Conservation (phyloP, 2,888 invertebrate species). For the Dasypogon diadema region DNA sequence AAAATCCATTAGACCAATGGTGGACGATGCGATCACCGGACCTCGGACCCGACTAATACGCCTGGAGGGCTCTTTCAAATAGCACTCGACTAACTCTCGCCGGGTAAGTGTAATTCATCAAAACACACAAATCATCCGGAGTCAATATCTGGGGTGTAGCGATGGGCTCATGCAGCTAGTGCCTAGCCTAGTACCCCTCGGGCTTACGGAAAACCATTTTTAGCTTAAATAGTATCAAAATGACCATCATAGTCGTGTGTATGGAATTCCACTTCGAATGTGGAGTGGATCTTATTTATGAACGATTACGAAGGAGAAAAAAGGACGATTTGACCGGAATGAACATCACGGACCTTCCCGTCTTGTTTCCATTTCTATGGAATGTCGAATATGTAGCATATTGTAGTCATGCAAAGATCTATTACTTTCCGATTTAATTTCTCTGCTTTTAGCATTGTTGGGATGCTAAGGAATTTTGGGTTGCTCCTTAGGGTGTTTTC, state of each 20-base stretch:
- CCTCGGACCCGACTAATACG: not conserved
- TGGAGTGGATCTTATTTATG: conserved; percentile 35
- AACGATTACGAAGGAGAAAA: conserved; percentile 19
- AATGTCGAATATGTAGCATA: conserved; percentile 44
- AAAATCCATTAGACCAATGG: conserved; percentile 51
- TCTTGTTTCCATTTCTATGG: conserved; percentile 33
- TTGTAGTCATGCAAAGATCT: conserved; percentile 40
- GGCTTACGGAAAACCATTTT: conserved; percentile 18
- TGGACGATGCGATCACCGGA: conserved; percentile 22
- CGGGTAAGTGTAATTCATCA: conserved; percentile 52
- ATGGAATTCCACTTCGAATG: conserved; percentile 1
- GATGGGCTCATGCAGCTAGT: not conserved
- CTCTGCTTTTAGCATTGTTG: conserved; percentile 17
- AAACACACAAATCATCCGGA: conserved; percentile 52
- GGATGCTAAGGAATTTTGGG: not conserved
- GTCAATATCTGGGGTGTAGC: conserved; percentile 49
- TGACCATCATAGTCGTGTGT: conserved; percentile 33
- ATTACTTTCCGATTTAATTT: conserved; percentile 46
- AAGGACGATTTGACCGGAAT: not conserved
- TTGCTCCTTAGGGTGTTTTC: no score
- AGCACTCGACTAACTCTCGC: not conserved
- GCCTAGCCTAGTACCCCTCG: not conserved
- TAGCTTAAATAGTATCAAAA: conserved; percentile 45
- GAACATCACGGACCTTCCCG: not conserved
- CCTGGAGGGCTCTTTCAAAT: not conserved